These are phyloP conservation scores for Acanthurus lineatus DNA, from an alignment of 2,797 vertebrate genomes.

Conservation along the genomic window DNA sequence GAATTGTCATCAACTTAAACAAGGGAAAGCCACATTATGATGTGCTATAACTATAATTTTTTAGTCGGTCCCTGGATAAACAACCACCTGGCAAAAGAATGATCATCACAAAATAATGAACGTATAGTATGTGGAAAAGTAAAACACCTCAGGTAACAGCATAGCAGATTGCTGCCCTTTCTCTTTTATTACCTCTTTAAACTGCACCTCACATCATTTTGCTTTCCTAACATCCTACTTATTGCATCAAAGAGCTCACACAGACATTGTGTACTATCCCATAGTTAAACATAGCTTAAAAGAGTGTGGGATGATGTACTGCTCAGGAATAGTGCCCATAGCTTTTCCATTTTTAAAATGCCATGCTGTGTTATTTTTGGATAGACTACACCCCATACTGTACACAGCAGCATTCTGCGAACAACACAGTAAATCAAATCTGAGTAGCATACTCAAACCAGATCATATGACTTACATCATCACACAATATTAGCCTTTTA, in stretches of 20 bases:
- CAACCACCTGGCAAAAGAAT: slow-evolving; percentile 20
- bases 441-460: not conserved
- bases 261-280: not conserved
- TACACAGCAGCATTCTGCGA: not conserved
- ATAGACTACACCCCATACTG: not conserved
- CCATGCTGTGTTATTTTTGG: slow-evolving; percentile 31
- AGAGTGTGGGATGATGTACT: slow-evolving; percentile 21
- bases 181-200: not conserved
- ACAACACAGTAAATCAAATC: slow-evolving; percentile 12
- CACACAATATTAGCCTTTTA: not conserved
- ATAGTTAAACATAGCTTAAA: slow-evolving; percentile 38
- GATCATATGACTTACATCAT: slow-evolving; percentile 21
- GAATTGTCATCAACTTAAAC: too few relatives aligned
- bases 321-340: slow-evolving; percentile 18
- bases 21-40: too few relatives aligned
- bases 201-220: not conserved
- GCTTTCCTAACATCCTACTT: not conserved
- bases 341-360: slow-evolving; percentile 9
- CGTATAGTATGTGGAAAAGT: slow-evolving; percentile 9
- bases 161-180: not conserved
- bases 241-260: slow-evolving; percentile 5
- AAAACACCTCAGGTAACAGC: slow-evolving; percentile 15
- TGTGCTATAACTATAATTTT: not conserved
- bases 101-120: slow-evolving; percentile 3
- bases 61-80: slow-evolving; percentile 13